Evolutionary conservation across 2,888 invertebrate species (phyloP), one percentile per base, ranked within the genome.

Genomic region (Rhamnusium bicolor): DNA sequence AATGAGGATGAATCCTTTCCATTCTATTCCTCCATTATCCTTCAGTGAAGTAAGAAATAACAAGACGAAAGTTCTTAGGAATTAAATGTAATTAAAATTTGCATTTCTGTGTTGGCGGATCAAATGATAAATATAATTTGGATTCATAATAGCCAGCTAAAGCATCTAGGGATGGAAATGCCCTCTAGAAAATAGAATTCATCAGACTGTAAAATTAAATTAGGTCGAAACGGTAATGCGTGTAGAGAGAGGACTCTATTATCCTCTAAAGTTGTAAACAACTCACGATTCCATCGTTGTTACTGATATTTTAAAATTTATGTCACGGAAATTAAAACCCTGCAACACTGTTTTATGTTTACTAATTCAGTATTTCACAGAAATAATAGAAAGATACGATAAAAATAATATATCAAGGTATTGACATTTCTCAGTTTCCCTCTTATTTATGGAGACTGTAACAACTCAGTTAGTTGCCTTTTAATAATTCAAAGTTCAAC

Each of bases 1-100:
- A 74, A 76, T 76, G 63, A 65, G 71, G 60, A 73, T 61, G 65
- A 71, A 70, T 74, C 27, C 60, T 24, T 32, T 67, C 29, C 29
- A 47, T 19, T 47, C 8, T 51, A 27, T 27, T 27, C 49, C 12
- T 56, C 67, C 51, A 60, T 69, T 69, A 47, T 69, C 27, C 32
- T 24, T 16, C 51, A 19, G 51, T 29, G 49, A 18, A 60, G 19
- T 49, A 24, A 58, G 49, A 51, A 60, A 69, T 47, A 68, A 58
- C 40, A 68, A 46, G 51, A 21, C 19, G 40, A 68, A 46, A 69
- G 49, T 60, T 60, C 51, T 19, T 56, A 12, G 29, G 51, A 51
- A 14, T 69, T 49, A 51, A 47, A 60, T 69, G 69, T 69, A 60
- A 69, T 69, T 69, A 69, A 69, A 69, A 56, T 56, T 69, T 60